These are phyloP conservation scores for Tuta absoluta DNA, from an alignment of 2,888 invertebrate genomes.

Conservation along the genomic window DNA sequence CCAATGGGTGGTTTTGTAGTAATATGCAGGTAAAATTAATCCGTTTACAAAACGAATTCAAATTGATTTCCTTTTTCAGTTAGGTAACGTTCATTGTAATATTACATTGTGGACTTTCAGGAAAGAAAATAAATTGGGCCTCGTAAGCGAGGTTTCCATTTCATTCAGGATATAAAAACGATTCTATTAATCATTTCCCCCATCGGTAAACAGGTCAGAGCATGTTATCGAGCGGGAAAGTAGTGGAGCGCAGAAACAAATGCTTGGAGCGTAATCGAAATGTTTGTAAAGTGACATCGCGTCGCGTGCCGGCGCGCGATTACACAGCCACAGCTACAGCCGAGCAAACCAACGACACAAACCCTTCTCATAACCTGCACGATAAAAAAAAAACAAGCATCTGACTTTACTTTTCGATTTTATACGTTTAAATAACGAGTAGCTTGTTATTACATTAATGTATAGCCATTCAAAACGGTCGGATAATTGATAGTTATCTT, in stretches of 20 bases:
- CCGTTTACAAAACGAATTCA: slow-evolving; percentile 16
- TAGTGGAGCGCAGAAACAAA: slow-evolving; percentile 66
- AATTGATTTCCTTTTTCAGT: slow-evolving; percentile 10
- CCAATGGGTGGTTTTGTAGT: slow-evolving; percentile 35
- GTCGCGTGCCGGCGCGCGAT: slow-evolving; percentile 67
- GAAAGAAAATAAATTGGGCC: neutral
- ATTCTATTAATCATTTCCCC: slow-evolving; percentile 25
- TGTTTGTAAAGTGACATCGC: slow-evolving; percentile 73
- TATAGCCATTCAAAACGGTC: slow-evolving; percentile 16
- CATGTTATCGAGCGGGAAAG: slow-evolving; percentile 60
- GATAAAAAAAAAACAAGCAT: slow-evolving; percentile 23
- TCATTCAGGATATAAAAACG: slow-evolving; percentile 4
- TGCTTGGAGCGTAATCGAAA: slow-evolving; percentile 73
- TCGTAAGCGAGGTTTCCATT: slow-evolving; percentile 5
- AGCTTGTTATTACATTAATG: slow-evolving; percentile 24
- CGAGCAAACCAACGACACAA: slow-evolving; percentile 30
- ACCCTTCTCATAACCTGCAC: slow-evolving; percentile 20
- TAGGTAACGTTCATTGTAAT: neutral
- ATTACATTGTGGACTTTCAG: neutral
- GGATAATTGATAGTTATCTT: slow-evolving; percentile 27
- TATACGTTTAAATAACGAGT: slow-evolving; percentile 20
- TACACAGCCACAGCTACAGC: slow-evolving; percentile 42
- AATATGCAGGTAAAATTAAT: slow-evolving; percentile 40
- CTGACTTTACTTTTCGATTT: slow-evolving; percentile 17
- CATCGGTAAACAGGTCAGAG: slow-evolving; percentile 37